A percentile compares a stretch with the other conserved stretches of the same genome.
phyloP scores from a whole-genome alignment of 1,140 invertebrate genomes.

The Gryllus bimaculatus region DNA sequence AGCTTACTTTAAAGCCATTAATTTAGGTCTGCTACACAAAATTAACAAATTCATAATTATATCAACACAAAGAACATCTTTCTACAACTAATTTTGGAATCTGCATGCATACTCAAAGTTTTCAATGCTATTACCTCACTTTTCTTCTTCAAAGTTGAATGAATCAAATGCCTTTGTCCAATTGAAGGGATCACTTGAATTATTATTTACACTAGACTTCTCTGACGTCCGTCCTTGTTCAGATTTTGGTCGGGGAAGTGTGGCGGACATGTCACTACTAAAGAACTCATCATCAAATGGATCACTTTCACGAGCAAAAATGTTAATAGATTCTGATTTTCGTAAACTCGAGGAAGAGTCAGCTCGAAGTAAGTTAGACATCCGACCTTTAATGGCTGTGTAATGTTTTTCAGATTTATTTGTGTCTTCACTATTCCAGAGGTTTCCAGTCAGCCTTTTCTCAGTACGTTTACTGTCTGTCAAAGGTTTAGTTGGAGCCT shows the following conservation, averaged over 20 bases:
- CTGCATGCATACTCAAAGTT: background rate
- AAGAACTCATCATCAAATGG: slow-evolving; percentile 82
- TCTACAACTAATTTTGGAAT: background rate
- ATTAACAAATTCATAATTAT: too few relatives aligned
- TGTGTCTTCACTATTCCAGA: slow-evolving; percentile 15
- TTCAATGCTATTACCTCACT: slow-evolving; percentile 13
- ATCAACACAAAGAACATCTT: too few relatives aligned
- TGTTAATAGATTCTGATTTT: slow-evolving; percentile 80
- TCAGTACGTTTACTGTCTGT: slow-evolving; percentile 10
- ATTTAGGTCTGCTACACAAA: too few relatives aligned
- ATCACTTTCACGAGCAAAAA: slow-evolving; percentile 68
- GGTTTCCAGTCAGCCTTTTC: background rate
- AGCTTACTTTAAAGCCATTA: too few relatives aligned
- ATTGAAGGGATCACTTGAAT: slow-evolving; percentile 25
- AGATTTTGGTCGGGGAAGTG: slow-evolving; percentile 10
- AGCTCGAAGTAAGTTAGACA: slow-evolving; percentile 34
- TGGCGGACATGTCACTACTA: slow-evolving; percentile 36
- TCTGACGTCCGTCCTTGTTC: slow-evolving; percentile 13
- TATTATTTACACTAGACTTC: slow-evolving; percentile 17
- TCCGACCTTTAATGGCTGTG: slow-evolving; percentile 17
- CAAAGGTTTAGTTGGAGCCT: slow-evolving; percentile 14
- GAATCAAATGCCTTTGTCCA: slow-evolving; percentile 31
- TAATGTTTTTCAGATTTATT: slow-evolving; percentile 14
- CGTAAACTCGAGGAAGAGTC: slow-evolving; percentile 39
- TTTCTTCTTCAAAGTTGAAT: slow-evolving; percentile 35